Evolutionary conservation across 1,140 invertebrate species (phyloP).

Genomic region (Brachionus rotundiformis): DNA sequence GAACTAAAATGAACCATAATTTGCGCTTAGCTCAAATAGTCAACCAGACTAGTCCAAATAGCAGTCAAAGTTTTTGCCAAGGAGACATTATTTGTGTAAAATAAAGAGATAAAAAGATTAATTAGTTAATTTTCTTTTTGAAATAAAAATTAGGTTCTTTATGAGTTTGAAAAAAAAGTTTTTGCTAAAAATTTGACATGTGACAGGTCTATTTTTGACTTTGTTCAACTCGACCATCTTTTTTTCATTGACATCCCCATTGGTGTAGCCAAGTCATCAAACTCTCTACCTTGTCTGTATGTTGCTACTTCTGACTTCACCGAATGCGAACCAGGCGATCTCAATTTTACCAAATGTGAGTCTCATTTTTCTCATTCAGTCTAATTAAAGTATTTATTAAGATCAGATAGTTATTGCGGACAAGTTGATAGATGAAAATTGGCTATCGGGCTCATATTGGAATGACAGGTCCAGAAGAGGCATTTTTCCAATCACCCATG

Average conservation of each 20-base stretch:
- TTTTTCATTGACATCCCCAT: background rate
- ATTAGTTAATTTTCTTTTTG: background rate
- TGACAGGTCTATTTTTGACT: background rate
- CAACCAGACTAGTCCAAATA: background rate
- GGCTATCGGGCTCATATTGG: background rate
- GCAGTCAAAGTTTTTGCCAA: background rate
- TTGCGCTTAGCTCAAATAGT: background rate
- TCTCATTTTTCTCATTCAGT: background rate
- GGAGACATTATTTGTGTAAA: background rate
- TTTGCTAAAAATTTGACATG: conserved; percentile 5
- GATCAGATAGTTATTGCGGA: background rate
- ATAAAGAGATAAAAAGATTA: background rate
- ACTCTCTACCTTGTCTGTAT: background rate
- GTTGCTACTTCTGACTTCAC: background rate
- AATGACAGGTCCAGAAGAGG: background rate
- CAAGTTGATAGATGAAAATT: conserved; percentile 24
- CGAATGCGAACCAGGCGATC: background rate
- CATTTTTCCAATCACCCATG: conserved; percentile 19
- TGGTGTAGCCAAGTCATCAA: background rate
- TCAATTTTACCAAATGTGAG: background rate
- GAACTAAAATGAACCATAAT: background rate
- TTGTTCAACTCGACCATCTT: background rate
- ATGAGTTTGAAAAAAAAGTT: background rate
- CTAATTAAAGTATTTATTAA: background rate
- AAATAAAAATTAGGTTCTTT: background rate